Base-by-base conservation (phyloP, 2,113 vertebrate species). In the Struthidea cinerea region DNA sequence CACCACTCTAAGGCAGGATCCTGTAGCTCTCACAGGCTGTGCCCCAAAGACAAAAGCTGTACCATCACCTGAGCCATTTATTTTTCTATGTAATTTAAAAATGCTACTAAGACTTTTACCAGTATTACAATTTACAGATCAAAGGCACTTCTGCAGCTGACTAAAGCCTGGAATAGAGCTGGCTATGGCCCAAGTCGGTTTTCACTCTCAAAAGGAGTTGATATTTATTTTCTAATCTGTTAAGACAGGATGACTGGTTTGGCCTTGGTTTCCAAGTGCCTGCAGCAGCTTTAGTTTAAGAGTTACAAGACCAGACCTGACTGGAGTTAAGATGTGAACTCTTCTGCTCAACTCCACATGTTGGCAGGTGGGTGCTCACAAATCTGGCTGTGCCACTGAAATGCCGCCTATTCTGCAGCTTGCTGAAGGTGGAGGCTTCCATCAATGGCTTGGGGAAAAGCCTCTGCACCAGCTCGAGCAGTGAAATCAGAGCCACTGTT, bases 1-100 rank as follows among this genome's bases (percentile, higher is more conserved):
- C 2, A 5, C 5, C 14, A 27, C 4, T 42, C 39, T 41, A 19
- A 82, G 47, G 85, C 52, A 67, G 52, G 26, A 57, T n/a, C 49
- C 71, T 0, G 0, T 3, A 55, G 59, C 28, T 71, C 64, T 41
- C 4, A 0, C 23, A 39, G 81, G 15, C 26, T 35, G 28, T 7
- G 33, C 21, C 35, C 39, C 61, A 11, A 80, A 68, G 27, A 32
- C 24, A 90, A 76, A 84, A 80, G 35, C 35, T 70, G 10, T 11
- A 14, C 7, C 21, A 6, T 13, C 28, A 61, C n/a, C 20, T 6
- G 1, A 68, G 33, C 9, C 49, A 83, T 86, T 69, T 10, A n/a
- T 23, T 76, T 73, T 42, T 15, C 35, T 21, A 8, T 32, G 15
- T 8, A 56, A 75, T 37, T 90, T 49, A 20, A 56, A 93, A 70